phyloP scores from a whole-genome alignment of 35 echinoderm and acorn worm genomes.

The Holothuria glaberrima region DNA sequence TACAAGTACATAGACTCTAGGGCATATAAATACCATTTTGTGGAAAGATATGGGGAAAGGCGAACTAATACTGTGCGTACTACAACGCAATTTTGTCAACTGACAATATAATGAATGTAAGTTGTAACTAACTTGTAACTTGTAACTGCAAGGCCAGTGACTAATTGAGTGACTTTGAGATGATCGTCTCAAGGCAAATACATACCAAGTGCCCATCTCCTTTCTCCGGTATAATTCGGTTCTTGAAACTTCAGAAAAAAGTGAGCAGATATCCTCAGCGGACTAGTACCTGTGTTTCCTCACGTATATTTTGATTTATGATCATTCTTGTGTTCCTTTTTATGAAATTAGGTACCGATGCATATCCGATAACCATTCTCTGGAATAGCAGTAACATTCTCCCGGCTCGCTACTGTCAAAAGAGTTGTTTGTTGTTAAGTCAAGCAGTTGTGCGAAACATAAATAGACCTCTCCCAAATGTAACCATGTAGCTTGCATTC shows the following conservation, averaged over 20 bases:
- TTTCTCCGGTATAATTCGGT: not conserved
- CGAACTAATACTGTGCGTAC: no score
- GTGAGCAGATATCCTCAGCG: not conserved
- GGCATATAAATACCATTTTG: no score
- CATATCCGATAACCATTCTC: not conserved
- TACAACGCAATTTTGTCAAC: no score
- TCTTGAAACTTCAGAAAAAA: conserved; percentile 24
- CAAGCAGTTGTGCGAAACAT: conserved; percentile 61
- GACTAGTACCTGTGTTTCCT: not conserved
- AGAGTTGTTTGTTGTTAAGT: conserved; percentile 48
- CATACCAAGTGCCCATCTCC: conserved; percentile 53
- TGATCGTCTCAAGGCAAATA: conserved; percentile 34
- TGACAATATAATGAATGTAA: no score
- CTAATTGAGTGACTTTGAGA: no score
- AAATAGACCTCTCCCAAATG: conserved; percentile 61
- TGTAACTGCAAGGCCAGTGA: no score
- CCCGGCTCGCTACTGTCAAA: not conserved
- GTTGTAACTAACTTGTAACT: no score
- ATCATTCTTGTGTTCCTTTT: not conserved
- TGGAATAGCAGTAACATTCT: not conserved
- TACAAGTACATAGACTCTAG: no score
- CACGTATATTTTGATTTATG: no score
- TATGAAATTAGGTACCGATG: not conserved
- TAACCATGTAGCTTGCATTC: conserved; percentile 24
- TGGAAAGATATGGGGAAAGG: no score